phyloP scores from a whole-genome alignment of 1,140 invertebrate species.

The Lysiphlebus fabarum region DNA sequence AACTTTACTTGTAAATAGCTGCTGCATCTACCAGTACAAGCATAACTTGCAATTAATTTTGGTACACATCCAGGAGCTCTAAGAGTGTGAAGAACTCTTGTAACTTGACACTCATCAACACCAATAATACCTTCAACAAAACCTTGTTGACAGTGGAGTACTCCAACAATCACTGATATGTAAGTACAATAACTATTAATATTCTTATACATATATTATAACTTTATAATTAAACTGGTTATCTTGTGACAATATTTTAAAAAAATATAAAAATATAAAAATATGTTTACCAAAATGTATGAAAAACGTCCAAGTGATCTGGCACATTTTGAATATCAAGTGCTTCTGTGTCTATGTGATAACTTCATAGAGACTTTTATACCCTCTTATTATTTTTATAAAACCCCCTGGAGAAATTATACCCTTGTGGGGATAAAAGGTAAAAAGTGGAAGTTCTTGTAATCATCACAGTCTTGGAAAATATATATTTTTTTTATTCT shows the following conservation, averaged over 20 bases:
- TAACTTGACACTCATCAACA: slow-evolving; percentile 84
- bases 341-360: slow-evolving; percentile 25
- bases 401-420: slow-evolving; percentile 6
- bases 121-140: slow-evolving; percentile 44
- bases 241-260: too few species aligned
- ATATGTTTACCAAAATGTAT: slow-evolving; percentile 4
- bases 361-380: slow-evolving; percentile 41
- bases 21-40: slow-evolving; percentile 84
- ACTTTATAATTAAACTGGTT: too few species aligned
- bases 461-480: neutral
- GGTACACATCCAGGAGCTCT: slow-evolving; percentile 89
- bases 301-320: neutral
- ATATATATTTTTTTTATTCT: neutral
- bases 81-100: slow-evolving; percentile 86
- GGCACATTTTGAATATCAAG: slow-evolving; percentile 13
- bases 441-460: slow-evolving; percentile 21
- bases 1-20: slow-evolving; percentile 83
- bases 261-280: too few species aligned
- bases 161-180: slow-evolving; percentile 33
- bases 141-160: slow-evolving; percentile 32
- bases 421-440: neutral
- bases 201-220: too few species aligned
- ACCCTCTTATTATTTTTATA: slow-evolving; percentile 38
- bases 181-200: slow-evolving; percentile 30
- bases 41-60: slow-evolving; percentile 90